Base-by-base conservation (phyloP, 2,113 vertebrate genomes). In the Cryptoleucopteryx plumbea region DNA sequence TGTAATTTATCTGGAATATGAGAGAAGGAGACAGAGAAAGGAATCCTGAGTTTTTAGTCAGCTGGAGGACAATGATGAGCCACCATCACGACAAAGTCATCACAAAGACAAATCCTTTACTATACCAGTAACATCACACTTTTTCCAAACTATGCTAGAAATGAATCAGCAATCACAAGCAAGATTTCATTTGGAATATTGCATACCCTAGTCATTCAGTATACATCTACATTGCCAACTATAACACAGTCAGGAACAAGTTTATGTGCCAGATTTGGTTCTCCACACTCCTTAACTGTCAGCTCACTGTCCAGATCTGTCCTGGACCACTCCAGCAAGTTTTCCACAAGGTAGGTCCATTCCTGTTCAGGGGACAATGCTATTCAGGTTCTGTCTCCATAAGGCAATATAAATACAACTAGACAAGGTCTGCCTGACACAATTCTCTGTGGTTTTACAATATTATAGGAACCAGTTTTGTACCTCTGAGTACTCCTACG, bases 101-200 rank as follows among this genome's bases (percentile, higher is more conserved):
- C 7, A 32, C n/a, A 70, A 74, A 82, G 32, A 32, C 10, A 82
- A 40, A 59, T 63, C 31, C 32, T 52, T 55, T 15, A 43, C 18
- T 82, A 12, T 16, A 59, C 0, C 9, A 25, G 9, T 50, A 63
- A 29, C 0, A 0, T 31, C 3, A 2, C 45, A 9, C 13, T 80
- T 81, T 86, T 34, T 38, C 34, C 23, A 62, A 50, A 71, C 32
- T 55, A 4, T 20, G 15, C 6, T 45, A 77, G 53, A 86, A 83
- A 73, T 34, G 3, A 81, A 48, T 59, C 14, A 68, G 16, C 10
- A 86, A 31, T 26, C 63, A 73, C 12, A 48, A 11, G 26, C 5
- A 78, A 73, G 32, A 42, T 66, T 58, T 89, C 16, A 58, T 29
- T 31, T 32, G 27, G 25, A 82, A 42, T 58, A 42, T 16, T 63